Evolutionary conservation across 2,797 vertebrate genomes (phyloP), one percentile per base, ranked within the genome.

Genomic region (Halcyon badia): DNA sequence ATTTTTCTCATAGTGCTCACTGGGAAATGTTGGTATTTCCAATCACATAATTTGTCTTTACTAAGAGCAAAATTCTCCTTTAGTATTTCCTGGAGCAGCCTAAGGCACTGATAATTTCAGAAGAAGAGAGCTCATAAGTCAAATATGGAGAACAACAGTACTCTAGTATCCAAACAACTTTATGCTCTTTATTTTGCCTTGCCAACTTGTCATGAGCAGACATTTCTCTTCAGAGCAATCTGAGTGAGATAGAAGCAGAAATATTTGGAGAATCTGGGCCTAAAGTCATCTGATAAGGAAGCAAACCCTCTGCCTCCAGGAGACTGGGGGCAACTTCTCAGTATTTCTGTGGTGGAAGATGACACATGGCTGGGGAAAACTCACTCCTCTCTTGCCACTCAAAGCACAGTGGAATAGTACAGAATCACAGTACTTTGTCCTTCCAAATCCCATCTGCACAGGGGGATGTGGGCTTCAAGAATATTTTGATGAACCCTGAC

Each of bases 1-100:
- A 95, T 97, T 97, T 96, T 97, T 95, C 93, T 95, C 94, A 95
- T 88, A 85, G 64, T 83, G 48, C 52, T 93, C 94, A 92, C 81
- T 95, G 91, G 86, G 95, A 96, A 95, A 92, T 30, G 19, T 3
- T 82, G 68, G 39, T 81, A 66, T 87, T 90, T 77, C 52, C 49
- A 96, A 95, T 92, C 86, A 87, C 86, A 83, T 81, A 24, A 90
- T 91, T 75, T 91, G 68, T 93, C 94, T 93, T 79, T 75, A 61
- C 28, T 88, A 60, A 92, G 41, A 78, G 49, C 68, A 92, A 95
- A 95, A 92, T 83, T 95, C 56, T 83, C 41, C 46, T 75, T 79
- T 14, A 95, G n/a, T 68, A 83, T 95, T 97, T 97, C 94, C 95
- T 75, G 65, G 52, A 71, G 71, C 81, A 93, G 86, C 72, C 75